Evolutionary conservation across 35 echinoderm and acorn worm genomes (phyloP), one percentile per base, ranked within the genome.

Genomic region (Apostichopus parvimensis): DNA sequence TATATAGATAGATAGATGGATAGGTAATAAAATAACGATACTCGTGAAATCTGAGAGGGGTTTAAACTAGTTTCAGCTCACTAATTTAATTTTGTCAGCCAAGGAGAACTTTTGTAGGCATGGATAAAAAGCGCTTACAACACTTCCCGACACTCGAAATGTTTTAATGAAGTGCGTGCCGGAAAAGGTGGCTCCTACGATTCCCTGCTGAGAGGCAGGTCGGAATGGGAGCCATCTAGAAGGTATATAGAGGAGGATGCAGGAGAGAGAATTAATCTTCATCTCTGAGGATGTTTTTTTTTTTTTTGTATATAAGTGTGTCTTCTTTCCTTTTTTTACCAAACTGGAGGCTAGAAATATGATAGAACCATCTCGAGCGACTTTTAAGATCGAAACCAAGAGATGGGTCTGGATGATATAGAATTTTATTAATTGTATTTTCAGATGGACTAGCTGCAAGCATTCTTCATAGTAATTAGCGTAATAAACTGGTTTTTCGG

Each of bases 81-180:
- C 54, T 84, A 59, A 84, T 84, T 84, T 84, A 84, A 84, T 84
- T 58, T 58, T 9, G 81, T 58, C 57, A 84, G 56, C 57, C 81
- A 58, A 84, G 54, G 81, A 59, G 57, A 84, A 84, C 81, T 84
- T 84, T 58, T 80, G 14, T 80, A 75, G 2, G 18, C 9, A 62
- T 84, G 81, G 81, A 56, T 84, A 58, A 75, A 82, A 84, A 84
- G 81, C 56, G 57, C 81, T 84, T 84, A 59, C 15, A 84, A 84
- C 81, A 21, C 21, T 22, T 84, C 57, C 81, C 20, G 62, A 21
- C 81, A 58, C 81, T 84, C 8, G 56, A 84, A 58, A 57, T 60
- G 81, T 59, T 60, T 59, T 84, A 56, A 84, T 58, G 57, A 84
- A 84, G 57, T 18, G 56, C 5, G 20, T 75, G 7, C 6, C 11